Percentiles rank a stretch among this genome's conserved stretches.
Evolutionary conservation across 2,888 invertebrate genomes (phyloP).

Genomic region (Pheosia tremula): DNA sequence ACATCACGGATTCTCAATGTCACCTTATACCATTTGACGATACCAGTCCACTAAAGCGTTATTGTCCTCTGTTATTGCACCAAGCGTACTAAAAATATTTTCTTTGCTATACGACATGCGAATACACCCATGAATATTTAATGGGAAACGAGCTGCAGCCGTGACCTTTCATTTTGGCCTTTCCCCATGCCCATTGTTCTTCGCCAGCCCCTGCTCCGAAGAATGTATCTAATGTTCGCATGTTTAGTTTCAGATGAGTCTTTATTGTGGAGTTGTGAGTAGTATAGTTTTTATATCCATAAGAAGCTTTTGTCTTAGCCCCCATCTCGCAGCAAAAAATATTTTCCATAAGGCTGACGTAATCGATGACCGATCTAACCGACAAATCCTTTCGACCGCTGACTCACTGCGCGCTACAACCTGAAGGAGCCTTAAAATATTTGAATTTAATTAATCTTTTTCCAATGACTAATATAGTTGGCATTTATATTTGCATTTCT

Average conservation of each 20-base stretch:
- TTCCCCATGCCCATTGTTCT: slow-evolving; percentile 70
- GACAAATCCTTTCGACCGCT: slow-evolving; percentile 58
- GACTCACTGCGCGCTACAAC: slow-evolving; percentile 57
- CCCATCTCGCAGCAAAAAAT: slow-evolving; percentile 27
- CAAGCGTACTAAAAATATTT: slow-evolving; percentile 54
- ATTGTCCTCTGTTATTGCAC: slow-evolving; percentile 50
- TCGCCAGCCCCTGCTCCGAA: slow-evolving; percentile 41
- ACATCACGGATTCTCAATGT: slow-evolving; percentile 58
- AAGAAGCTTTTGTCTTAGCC: slow-evolving; percentile 25
- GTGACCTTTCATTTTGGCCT: slow-evolving; percentile 76
- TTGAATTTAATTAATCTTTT: slow-evolving; percentile 64
- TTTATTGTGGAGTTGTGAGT: slow-evolving; percentile 27
- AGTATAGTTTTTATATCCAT: slow-evolving; percentile 14
- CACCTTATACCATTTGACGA: slow-evolving; percentile 54
- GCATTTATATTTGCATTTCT: slow-evolving; percentile 50
- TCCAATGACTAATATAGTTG: slow-evolving; percentile 58
- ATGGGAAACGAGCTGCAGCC: slow-evolving; percentile 60
- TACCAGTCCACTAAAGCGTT: slow-evolving; percentile 32
- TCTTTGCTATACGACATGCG: slow-evolving; percentile 68
- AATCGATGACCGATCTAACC: slow-evolving; percentile 64
- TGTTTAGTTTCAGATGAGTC: slow-evolving; percentile 58
- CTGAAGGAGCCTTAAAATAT: slow-evolving; percentile 53
- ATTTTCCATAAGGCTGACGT: slow-evolving; percentile 53
- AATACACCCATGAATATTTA: slow-evolving; percentile 76
- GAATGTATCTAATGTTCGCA: slow-evolving; percentile 59